A percentile compares a stretch with the other conserved stretches of the same genome.
phyloP scores from a whole-genome alignment of 2,888 invertebrate species.

The Microplitis deprimator region DNA sequence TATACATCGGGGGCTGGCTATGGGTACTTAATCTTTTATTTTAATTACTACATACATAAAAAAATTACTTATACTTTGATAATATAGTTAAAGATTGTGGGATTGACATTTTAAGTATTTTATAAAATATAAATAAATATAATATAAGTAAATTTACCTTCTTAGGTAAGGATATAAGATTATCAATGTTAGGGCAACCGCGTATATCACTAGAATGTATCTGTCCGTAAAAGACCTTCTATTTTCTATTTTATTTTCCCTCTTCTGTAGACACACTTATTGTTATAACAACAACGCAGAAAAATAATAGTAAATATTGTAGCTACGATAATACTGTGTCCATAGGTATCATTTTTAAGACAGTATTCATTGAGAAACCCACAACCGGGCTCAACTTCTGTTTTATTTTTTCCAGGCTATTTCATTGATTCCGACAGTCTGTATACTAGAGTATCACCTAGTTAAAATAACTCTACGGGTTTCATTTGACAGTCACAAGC shows the following conservation, averaged over 20 bases:
- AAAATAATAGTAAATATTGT: conserved; percentile 85
- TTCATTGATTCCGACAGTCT: conserved; percentile 81
- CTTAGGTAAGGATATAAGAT: conserved; percentile 86
- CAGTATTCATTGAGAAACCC: conserved; percentile 94
- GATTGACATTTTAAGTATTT: too few relatives aligned
- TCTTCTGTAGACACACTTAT: conserved; percentile 90
- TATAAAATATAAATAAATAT: too few relatives aligned
- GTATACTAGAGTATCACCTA: conserved; percentile 85
- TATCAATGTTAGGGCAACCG: conserved; percentile 83
- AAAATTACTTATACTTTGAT: too few relatives aligned
- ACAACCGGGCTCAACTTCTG: conserved; percentile 93
- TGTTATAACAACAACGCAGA: conserved; percentile 88
- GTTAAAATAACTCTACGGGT: conserved; percentile 87
- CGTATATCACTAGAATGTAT: conserved; percentile 87
- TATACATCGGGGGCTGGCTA: too few relatives aligned
- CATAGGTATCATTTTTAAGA: conserved; percentile 84
- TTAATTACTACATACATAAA: too few relatives aligned
- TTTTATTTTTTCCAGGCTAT: conserved; percentile 88
- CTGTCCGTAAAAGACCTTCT: conserved; percentile 95
- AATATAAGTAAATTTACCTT: conserved; percentile 75
- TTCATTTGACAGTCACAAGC: conserved; percentile 85
- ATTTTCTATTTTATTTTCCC: conserved; percentile 99
- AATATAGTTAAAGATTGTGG: too few relatives aligned
- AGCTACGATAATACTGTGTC: conserved; percentile 85
- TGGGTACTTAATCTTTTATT: too few relatives aligned